Evolutionary conservation across 2,113 vertebrate genomes (phyloP).

Genomic region (Petrocephalus zakoni): DNA sequence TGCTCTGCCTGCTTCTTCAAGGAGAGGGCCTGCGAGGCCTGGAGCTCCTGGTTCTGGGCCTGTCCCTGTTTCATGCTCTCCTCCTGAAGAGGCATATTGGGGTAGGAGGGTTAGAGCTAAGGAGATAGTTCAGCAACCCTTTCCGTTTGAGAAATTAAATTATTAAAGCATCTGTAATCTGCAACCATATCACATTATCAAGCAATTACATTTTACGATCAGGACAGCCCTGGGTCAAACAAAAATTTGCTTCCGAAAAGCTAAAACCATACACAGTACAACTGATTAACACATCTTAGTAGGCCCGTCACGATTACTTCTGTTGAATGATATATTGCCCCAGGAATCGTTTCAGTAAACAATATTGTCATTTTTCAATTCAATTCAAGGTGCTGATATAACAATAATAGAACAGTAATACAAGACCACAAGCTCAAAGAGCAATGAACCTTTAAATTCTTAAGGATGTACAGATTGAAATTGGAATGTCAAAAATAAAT

Average conservation of each 20-base stretch:
- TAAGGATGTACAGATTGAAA: too few species aligned
- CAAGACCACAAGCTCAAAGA: too few species aligned
- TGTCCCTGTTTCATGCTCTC: constrained; percentile 57
- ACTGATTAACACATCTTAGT: too few species aligned
- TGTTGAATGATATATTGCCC: too few species aligned
- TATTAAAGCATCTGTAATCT: background rate
- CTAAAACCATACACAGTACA: background rate
- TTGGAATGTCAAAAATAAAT: too few species aligned
- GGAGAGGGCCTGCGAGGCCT: constrained; percentile 62
- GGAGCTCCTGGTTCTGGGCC: constrained; percentile 62
- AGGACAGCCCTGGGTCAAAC: background rate
- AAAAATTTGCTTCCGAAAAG: background rate
- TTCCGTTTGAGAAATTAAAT: background rate
- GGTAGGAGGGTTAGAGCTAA: background rate
- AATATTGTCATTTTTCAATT: too few species aligned
- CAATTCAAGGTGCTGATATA: too few species aligned
- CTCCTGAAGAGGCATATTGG: constrained; percentile 46
- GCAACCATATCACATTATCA: background rate
- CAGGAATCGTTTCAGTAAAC: too few species aligned
- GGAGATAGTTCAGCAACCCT: background rate
- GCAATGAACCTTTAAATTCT: too few species aligned
- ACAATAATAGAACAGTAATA: too few species aligned
- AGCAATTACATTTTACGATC: background rate
- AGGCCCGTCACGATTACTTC: too few species aligned
- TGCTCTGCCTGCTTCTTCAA: constrained; percentile 54